These are phyloP conservation scores for Lasius fuliginosus DNA, from an alignment of 2,888 invertebrate species.

Conservation along the genomic window DNA sequence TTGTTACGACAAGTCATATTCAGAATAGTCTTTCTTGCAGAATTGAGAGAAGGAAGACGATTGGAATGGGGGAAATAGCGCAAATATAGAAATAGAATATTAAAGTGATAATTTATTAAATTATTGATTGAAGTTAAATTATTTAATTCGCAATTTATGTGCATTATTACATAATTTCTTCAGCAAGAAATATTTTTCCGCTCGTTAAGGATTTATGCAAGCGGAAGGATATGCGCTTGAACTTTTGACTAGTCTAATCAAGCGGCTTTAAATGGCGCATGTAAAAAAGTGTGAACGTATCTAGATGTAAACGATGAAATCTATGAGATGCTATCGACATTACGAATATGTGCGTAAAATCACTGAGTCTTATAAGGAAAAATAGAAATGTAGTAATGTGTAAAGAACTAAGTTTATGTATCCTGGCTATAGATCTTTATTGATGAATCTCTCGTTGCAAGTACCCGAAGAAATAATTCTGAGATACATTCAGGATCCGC, in stretches of 20 bases:
- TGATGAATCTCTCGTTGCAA: constrained; percentile 50
- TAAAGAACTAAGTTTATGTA: background rate
- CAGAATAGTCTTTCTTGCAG: background rate
- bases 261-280: background rate
- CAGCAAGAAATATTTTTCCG: background rate
- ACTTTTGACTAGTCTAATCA: background rate
- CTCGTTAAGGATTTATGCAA: background rate
- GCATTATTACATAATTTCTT: background rate
- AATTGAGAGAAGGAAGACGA: constrained; percentile 20
- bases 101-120: background rate
- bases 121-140: background rate
- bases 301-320: background rate
- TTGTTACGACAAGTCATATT: background rate
- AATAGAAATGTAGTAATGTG: constrained; percentile 8
- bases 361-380: background rate
- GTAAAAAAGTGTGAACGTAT: background rate
- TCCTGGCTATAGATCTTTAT: constrained; percentile 61
- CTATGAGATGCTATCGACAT: background rate
- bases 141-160: constrained; percentile 1
- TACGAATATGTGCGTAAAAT: background rate
- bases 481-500: constrained; percentile 60
- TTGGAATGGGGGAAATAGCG: background rate
- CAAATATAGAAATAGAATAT: constrained; percentile 4
- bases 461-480: constrained; percentile 65
- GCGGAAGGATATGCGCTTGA: background rate